Evolutionary conservation across 2,797 vertebrate genomes (phyloP).

Genomic region (Sciaenops ocellatus): DNA sequence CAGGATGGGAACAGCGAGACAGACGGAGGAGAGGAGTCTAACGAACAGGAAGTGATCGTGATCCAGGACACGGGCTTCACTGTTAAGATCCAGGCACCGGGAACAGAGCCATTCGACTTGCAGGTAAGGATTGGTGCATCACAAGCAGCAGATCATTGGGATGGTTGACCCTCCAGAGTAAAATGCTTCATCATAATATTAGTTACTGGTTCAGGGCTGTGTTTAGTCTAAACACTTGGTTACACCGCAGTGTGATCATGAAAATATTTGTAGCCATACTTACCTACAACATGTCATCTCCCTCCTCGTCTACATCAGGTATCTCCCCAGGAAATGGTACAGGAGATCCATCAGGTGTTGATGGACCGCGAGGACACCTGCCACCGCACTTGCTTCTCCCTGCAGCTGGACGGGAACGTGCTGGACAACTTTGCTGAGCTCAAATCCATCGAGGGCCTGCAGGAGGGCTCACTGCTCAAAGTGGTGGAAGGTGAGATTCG

Average conservation of each 20-base stretch:
- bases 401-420: slow-evolving; percentile 97
- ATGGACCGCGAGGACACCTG: slow-evolving; percentile 99
- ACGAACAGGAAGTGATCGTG: slow-evolving; percentile 98
- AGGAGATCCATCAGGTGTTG: slow-evolving; percentile 98
- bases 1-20: slow-evolving; percentile 88
- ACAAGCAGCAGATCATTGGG: background rate
- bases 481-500: slow-evolving; percentile 94
- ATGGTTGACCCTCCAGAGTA: background rate
- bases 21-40: slow-evolving; percentile 89
- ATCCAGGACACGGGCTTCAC: slow-evolving; percentile 99
- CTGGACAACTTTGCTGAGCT: slow-evolving; percentile 99
- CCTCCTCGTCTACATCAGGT: slow-evolving; percentile 83
- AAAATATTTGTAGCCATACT: background rate
- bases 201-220: background rate
- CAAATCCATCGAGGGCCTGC: slow-evolving; percentile 96
- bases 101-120: slow-evolving; percentile 95
- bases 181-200: background rate
- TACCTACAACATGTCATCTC: background rate
- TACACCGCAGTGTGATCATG: background rate
- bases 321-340: slow-evolving; percentile 99
- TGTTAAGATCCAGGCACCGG: slow-evolving; percentile 96
- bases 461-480: slow-evolving; percentile 95
- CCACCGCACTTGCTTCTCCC: slow-evolving; percentile 98
- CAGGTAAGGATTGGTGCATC: slow-evolving; percentile 85
- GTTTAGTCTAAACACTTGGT: background rate